These are phyloP conservation scores for Tetramorium parvispinum DNA, from an alignment of 1,140 invertebrate genomes.

Conservation along the genomic window DNA sequence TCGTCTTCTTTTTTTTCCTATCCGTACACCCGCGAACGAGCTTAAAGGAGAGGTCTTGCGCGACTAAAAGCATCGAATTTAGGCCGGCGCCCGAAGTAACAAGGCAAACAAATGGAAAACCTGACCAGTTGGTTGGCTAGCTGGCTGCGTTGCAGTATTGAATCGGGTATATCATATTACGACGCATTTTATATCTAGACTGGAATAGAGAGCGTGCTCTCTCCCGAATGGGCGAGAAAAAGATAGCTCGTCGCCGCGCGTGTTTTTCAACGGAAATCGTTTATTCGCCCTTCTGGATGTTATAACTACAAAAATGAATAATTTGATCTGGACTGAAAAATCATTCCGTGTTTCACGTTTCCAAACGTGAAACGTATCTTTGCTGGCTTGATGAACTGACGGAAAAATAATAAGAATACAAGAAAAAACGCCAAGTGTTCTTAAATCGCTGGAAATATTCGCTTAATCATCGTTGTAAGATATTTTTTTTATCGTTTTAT, in stretches of 20 bases:
- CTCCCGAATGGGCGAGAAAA: background rate
- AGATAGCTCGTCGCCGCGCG: background rate
- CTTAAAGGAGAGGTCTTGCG: constrained; percentile 44
- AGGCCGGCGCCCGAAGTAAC: constrained; percentile 50
- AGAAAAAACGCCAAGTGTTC: background rate
- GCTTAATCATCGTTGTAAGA: background rate
- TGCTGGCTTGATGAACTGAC: background rate
- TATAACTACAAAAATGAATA: constrained; percentile 33
- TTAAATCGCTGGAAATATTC: background rate
- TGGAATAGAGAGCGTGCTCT: constrained; percentile 7
- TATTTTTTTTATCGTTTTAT: background rate
- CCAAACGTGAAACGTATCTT: background rate
- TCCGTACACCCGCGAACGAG: constrained; percentile 38
- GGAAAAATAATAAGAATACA: background rate
- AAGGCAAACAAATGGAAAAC: constrained; percentile 57
- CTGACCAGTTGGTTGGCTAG: constrained; percentile 19
- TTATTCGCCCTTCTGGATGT: constrained; percentile 17
- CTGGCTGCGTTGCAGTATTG: constrained; percentile 39
- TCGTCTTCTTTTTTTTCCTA: constrained; percentile 17
- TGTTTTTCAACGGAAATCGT: constrained; percentile 17
- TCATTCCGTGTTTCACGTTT: constrained; percentile 9
- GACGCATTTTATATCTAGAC: constrained; percentile 40
- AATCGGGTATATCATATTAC: constrained; percentile 56
- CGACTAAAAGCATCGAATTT: constrained; percentile 56
- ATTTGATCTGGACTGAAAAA: constrained; percentile 17